A percentile compares a stretch with the other conserved stretches of the same genome.
These are phyloP conservation scores for Tupaia tana DNA, from an alignment of 2,113 vertebrate genomes.

Conservation along the genomic window DNA sequence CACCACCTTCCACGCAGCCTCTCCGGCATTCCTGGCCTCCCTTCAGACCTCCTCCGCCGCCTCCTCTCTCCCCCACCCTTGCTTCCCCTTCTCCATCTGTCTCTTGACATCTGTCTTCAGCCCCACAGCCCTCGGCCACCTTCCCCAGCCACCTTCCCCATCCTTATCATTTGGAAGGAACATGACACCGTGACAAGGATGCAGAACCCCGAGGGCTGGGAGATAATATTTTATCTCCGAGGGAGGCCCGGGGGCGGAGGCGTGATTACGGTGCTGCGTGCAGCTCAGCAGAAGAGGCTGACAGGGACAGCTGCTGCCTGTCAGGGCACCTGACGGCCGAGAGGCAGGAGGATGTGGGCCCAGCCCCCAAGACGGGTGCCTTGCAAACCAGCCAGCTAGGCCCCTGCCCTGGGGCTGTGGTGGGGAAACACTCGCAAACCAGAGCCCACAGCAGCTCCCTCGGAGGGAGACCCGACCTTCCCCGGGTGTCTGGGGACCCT, in stretches of 20 bases:
- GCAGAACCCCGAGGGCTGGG: too few relatives aligned
- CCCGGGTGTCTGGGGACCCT: not conserved
- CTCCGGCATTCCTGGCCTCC: not conserved
- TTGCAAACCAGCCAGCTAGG: conserved; percentile 39
- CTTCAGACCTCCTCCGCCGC: not conserved
- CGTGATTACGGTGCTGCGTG: not conserved
- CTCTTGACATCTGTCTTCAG: not conserved
- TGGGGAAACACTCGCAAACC: conserved; percentile 29
- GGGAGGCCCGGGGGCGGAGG: not conserved
- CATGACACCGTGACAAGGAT: not conserved
- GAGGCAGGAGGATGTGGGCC: not conserved
- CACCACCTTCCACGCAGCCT: too few relatives aligned
- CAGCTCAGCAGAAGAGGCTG: not conserved
- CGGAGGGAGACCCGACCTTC: conserved; percentile 6
- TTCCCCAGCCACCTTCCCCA: rapidly evolving
- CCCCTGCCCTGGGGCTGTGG: not conserved
- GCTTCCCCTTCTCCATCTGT: not conserved
- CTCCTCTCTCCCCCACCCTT: not conserved
- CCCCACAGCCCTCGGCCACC: not conserved
- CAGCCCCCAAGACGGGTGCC: conserved; percentile 23
- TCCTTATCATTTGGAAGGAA: not conserved
- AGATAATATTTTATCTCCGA: not conserved
- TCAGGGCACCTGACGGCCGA: not conserved
- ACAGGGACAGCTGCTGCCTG: not conserved
- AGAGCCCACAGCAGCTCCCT: conserved; percentile 7